Evolutionary conservation across 2,888 invertebrate species (phyloP).

Genomic region (Lymantria dispar): DNA sequence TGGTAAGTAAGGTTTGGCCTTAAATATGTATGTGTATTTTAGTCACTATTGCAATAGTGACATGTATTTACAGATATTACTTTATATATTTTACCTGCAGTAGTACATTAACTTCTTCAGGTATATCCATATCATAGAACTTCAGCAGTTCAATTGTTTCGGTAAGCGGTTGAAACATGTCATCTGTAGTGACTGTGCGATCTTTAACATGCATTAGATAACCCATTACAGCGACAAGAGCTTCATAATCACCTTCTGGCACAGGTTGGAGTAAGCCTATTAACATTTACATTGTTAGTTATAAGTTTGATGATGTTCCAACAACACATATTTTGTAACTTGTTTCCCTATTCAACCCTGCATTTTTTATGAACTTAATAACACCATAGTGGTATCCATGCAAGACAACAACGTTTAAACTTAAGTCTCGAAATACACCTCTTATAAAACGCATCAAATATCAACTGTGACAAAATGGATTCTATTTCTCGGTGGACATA

Average conservation of each 20-base stretch:
- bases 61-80: not conserved
- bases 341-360: too few relatives aligned
- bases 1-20: too few relatives aligned
- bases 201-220: constrained; percentile 96
- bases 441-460: too few relatives aligned
- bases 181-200: constrained; percentile 92
- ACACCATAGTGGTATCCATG: too few relatives aligned
- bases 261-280: constrained; percentile 85
- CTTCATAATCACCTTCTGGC: constrained; percentile 94
- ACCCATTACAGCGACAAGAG: constrained; percentile 96
- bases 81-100: constrained; percentile 85
- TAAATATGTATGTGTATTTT: too few relatives aligned
- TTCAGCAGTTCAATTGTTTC: constrained; percentile 96
- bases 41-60: not conserved
- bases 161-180: constrained; percentile 97
- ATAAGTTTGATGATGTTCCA: too few relatives aligned
- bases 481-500: too few relatives aligned
- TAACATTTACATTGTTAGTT: not conserved
- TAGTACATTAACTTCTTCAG: constrained; percentile 96
- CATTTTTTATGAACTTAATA: too few relatives aligned
- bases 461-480: too few relatives aligned
- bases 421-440: too few relatives aligned
- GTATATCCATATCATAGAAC: constrained; percentile 97
- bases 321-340: too few relatives aligned
- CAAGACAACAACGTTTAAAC: too few relatives aligned